Evolutionary conservation across 2,888 invertebrate genomes (phyloP).

Genomic region (Melanchra persicariae): DNA sequence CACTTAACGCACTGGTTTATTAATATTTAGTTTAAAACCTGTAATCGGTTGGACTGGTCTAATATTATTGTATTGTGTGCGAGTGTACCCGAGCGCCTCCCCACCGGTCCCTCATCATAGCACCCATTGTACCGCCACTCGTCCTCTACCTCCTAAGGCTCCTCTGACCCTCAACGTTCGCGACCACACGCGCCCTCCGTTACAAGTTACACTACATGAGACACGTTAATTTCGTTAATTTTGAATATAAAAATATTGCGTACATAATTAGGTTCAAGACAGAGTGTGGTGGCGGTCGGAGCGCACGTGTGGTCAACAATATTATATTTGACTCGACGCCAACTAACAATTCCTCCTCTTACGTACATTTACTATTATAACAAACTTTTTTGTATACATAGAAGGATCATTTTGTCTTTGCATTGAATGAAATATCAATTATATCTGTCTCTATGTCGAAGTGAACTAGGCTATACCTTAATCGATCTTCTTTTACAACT

Average conservation of each 20-base stretch:
- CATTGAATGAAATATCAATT: constrained; percentile 67
- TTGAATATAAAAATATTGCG: constrained; percentile 84
- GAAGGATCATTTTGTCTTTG: constrained; percentile 71
- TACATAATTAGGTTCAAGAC: constrained; percentile 54
- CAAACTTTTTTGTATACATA: constrained; percentile 68
- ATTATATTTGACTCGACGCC: constrained; percentile 60
- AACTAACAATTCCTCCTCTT: constrained; percentile 62
- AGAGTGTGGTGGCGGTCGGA: constrained; percentile 49
- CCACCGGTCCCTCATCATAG: constrained; percentile 81
- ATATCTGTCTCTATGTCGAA: constrained; percentile 67
- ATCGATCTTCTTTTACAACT: constrained; percentile 82
- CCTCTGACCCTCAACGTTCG: constrained; percentile 75
- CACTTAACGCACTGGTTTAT: constrained; percentile 79
- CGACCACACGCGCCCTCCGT: constrained; percentile 71
- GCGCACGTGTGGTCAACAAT: constrained; percentile 65
- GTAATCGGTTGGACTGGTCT: constrained; percentile 72
- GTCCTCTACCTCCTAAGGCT: constrained; percentile 71
- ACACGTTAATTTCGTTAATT: constrained; percentile 75
- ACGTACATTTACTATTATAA: constrained; percentile 64
- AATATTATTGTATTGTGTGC: constrained; percentile 65
- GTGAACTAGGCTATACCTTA: constrained; percentile 82
- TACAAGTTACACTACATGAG: constrained; percentile 36
- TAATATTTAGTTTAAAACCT: constrained; percentile 69
- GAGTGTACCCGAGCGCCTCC: constrained; percentile 56
- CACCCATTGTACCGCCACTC: constrained; percentile 79